Percentiles rank a stretch among this genome's conserved stretches.
These are phyloP conservation scores for Plebejus melissa DNA, from an alignment of 2,888 invertebrate genomes.

Conservation along the genomic window DNA sequence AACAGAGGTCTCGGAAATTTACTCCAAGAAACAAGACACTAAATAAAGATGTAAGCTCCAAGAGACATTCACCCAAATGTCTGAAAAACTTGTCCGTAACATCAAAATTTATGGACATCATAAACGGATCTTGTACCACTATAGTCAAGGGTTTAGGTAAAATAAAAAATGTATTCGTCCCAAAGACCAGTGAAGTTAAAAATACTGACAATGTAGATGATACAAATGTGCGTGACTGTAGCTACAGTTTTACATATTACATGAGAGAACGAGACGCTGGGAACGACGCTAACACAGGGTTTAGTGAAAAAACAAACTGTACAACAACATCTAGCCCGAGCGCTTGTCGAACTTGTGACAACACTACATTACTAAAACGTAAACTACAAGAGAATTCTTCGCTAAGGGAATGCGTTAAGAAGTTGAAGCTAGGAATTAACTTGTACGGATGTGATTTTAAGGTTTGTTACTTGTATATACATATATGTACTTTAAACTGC, in stretches of 20 bases:
- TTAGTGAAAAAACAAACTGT: conserved; percentile 33
- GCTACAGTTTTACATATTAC: conserved; percentile 60
- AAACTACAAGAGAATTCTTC: conserved; percentile 52
- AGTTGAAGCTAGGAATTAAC: conserved; percentile 67
- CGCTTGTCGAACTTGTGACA: conserved; percentile 58
- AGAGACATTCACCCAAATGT: conserved; percentile 22
- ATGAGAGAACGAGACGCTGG: conserved; percentile 56
- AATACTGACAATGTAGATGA: conserved; percentile 29
- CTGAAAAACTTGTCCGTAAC: conserved; percentile 43
- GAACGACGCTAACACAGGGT: conserved; percentile 36
- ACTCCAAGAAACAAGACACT: conserved; percentile 34
- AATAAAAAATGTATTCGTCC: conserved; percentile 55
- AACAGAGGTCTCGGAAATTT: conserved; percentile 34
- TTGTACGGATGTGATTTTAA: conserved; percentile 71
- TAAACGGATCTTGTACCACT: conserved; percentile 62
- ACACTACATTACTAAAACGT: conserved; percentile 50
- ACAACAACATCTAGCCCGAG: conserved; percentile 38
- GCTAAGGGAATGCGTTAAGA: conserved; percentile 56
- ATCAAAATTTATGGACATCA: conserved; percentile 51
- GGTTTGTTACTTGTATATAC: conserved; percentile 42
- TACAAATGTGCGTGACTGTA: conserved; percentile 35
- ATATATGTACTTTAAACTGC: neutral
- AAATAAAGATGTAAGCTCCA: conserved; percentile 30
- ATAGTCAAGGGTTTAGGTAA: conserved; percentile 49
- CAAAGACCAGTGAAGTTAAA: conserved; percentile 36